Evolutionary conservation across 2,113 vertebrate genomes (phyloP).

Genomic region (Psophia crepitans): DNA sequence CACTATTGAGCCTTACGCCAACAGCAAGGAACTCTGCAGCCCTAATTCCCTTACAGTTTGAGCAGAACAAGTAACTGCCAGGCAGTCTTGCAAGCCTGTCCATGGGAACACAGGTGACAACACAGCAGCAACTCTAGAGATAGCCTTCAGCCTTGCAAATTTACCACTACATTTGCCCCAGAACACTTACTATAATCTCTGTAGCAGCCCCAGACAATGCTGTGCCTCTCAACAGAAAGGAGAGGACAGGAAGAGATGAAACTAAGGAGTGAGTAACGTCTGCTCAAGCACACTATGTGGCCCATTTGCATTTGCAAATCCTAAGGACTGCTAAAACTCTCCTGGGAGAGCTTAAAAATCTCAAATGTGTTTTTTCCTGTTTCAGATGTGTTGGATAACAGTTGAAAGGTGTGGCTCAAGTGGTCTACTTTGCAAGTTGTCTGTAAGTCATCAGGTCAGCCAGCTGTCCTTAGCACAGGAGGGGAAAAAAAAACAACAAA

Average conservation of each 20-base stretch:
- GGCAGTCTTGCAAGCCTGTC: neutral
- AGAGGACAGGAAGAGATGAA: neutral
- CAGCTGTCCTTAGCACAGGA: neutral
- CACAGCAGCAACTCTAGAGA: neutral
- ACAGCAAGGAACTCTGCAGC: rapidly evolving
- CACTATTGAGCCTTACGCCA: neutral
- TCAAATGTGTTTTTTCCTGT: conserved; percentile 55
- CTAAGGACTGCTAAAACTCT: neutral
- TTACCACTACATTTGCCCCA: neutral
- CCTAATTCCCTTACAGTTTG: neutral
- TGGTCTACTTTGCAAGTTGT: neutral
- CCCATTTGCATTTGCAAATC: neutral
- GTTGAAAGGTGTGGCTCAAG: conserved; percentile 33
- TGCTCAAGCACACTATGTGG: neutral
- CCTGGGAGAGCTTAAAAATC: neutral
- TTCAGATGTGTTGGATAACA: conserved; percentile 32
- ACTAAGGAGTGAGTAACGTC: neutral
- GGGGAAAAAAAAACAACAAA: neutral
- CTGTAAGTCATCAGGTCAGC: neutral
- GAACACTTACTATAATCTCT: neutral
- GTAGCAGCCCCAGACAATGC: neutral
- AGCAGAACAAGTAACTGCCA: neutral
- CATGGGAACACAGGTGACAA: neutral
- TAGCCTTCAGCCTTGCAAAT: neutral
- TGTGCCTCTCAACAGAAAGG: neutral